Conservation (phyloP, 1,140 invertebrate genomes). For the Ptiloglossa arizonensis region DNA sequence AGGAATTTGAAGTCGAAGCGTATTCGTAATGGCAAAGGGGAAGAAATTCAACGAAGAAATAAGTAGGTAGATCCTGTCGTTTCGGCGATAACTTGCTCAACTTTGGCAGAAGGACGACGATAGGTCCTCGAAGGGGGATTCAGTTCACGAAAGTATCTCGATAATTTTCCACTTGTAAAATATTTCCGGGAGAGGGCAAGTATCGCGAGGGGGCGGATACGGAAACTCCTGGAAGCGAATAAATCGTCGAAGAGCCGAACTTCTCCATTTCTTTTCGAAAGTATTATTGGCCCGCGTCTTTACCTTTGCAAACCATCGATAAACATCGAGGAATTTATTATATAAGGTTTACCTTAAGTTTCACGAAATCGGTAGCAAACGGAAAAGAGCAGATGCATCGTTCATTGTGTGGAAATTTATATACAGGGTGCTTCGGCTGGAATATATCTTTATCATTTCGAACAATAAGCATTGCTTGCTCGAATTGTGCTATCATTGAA, state of each 20-base stretch:
- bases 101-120: not conserved
- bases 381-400: too few relatives aligned
- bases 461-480: too few relatives aligned
- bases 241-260: not conserved
- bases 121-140: not conserved
- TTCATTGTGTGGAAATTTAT: too few relatives aligned
- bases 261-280: not conserved
- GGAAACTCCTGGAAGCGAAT: not conserved
- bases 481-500: too few relatives aligned
- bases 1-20: too few relatives aligned
- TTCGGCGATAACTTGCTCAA: not conserved
- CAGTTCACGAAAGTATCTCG: constrained; percentile 1
- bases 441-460: too few relatives aligned
- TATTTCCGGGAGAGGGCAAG: not conserved
- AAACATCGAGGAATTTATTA: not conserved
- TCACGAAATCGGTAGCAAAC: too few relatives aligned
- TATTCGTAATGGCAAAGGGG: too few relatives aligned
- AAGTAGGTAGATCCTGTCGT: not conserved
- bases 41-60: not conserved
- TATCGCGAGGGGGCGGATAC: too few relatives aligned
- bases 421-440: too few relatives aligned
- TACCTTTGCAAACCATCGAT: not conserved
- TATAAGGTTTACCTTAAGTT: too few relatives aligned
- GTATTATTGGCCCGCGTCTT: not conserved
- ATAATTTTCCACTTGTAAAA: constrained; percentile 24